These are phyloP conservation scores for Glyptemys insculpta DNA, from an alignment of 2,797 vertebrate genomes.

Conservation along the genomic window DNA sequence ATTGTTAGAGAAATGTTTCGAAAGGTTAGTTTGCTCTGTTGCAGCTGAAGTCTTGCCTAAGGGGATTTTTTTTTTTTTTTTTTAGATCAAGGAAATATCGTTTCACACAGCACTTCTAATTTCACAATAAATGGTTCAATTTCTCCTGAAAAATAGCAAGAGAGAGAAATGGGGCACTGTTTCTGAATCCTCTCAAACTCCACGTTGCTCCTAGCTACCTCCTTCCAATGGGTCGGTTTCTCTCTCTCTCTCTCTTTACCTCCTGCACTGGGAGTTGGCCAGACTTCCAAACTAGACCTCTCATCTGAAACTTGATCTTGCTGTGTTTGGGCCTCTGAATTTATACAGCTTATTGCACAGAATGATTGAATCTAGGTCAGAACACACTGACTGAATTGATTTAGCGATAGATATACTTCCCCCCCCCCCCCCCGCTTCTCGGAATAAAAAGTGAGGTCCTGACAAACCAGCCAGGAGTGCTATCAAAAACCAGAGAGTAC, in stretches of 20 bases:
- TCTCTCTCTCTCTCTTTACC: background rate
- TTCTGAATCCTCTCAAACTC: background rate
- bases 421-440: background rate
- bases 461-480: constrained; percentile 55
- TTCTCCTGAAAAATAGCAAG: constrained; percentile 48
- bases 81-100: constrained; percentile 36
- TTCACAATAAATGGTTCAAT: constrained; percentile 56
- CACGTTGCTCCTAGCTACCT: background rate
- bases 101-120: constrained; percentile 41
- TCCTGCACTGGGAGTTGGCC: constrained; percentile 47
- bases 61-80: constrained; percentile 38
- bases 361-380: constrained; percentile 76
- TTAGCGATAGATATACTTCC: constrained; percentile 48
- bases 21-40: background rate
- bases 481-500: constrained; percentile 51
- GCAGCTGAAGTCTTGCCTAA: constrained; percentile 43
- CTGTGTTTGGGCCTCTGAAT: constrained; percentile 65
- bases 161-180: background rate
- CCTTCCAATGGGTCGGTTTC: constrained; percentile 16
- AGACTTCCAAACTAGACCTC: constrained; percentile 55
- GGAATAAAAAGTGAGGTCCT: constrained; percentile 59
- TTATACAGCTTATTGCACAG: constrained; percentile 60
- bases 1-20: background rate
- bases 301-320: constrained; percentile 70
- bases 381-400: constrained; percentile 67